Conservation (phyloP, 2,888 invertebrate species). For the Drosophila putrida region DNA sequence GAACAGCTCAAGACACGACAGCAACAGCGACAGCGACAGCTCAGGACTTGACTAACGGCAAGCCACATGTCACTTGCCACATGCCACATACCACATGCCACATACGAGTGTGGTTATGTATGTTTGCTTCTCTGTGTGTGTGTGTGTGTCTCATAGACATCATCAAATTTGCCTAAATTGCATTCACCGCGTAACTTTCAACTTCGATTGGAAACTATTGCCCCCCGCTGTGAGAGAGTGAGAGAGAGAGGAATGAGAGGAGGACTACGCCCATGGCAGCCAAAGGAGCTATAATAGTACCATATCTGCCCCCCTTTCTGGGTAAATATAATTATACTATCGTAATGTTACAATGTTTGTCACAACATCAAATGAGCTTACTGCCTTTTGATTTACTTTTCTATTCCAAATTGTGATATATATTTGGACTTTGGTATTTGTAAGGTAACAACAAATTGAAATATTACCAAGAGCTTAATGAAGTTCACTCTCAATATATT, state of each 20-base stretch:
- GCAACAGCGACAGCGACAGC: slow-evolving; percentile 31
- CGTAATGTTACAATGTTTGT: slow-evolving; percentile 2
- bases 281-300: neutral
- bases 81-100: slow-evolving; percentile 45
- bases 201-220: slow-evolving; percentile 64
- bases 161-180: slow-evolving; percentile 71
- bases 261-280: neutral
- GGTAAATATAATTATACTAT: slow-evolving; percentile 34
- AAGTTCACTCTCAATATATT: too few relatives aligned
- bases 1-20: slow-evolving; percentile 63
- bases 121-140: too few relatives aligned
- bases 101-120: slow-evolving; percentile 25
- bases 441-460: too few relatives aligned
- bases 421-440: too few relatives aligned
- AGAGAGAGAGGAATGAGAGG: neutral
- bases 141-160: slow-evolving; percentile 54
- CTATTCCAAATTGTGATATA: neutral
- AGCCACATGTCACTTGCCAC: slow-evolving; percentile 63
- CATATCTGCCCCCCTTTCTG: neutral
- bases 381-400: neutral
- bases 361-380: slow-evolving; percentile 2
- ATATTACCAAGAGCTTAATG: too few relatives aligned
- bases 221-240: neutral
- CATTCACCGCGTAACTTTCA: slow-evolving; percentile 54
- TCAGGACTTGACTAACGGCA: slow-evolving; percentile 55